Evolutionary conservation across 1,140 invertebrate species (phyloP), one percentile per base, ranked within the genome.

Genomic region (Neodiprion virginianus): DNA sequence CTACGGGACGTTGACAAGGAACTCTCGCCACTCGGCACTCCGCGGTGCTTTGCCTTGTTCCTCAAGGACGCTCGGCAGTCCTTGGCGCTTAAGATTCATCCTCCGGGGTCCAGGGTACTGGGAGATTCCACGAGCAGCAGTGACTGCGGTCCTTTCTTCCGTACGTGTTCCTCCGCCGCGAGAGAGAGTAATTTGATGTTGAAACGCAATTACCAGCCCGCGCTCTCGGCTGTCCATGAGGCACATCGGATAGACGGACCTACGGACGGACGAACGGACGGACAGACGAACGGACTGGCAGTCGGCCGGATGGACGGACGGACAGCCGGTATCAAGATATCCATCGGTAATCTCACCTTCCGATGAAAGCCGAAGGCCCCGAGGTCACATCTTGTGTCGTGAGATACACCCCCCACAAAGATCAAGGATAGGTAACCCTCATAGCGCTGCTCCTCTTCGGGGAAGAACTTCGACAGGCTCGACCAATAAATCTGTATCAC

Each of bases 81-180:
- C 40, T 67, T 70, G 12, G 50, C 48, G 66, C 66, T 49, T 17
- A 4, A 17, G 68, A 68, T 75, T 23, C 50, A 53, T 72, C 72
- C 71, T 74, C 66, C 8, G 49, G 12, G 65, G 21, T 71, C 61
- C 50, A 71, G 66, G 66, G 71, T 72, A 76, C 72, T 67, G 72
- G 75, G 73, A 76, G 28, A 40, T 40, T 40, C 28, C 28, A 40
- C 28, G 74, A n/a, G 69, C 50, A 23, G 74, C 61, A 68, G 49
- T 40, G 28, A 40, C 28, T 40, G 28, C 28, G 28, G 28, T 40
- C 28, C 28, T 1, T 40, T 40, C 28, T 40, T 40, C 5, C 28
- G 28, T 40, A 40, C 28, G 1, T 5, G 28, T 40, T 40, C 28
- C 28, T 40, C 28, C 28, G 28, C 28, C 28, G 28, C 5, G 28